Conservation (phyloP, 2,797 vertebrate species). For the Sebastolobus altivelis region DNA sequence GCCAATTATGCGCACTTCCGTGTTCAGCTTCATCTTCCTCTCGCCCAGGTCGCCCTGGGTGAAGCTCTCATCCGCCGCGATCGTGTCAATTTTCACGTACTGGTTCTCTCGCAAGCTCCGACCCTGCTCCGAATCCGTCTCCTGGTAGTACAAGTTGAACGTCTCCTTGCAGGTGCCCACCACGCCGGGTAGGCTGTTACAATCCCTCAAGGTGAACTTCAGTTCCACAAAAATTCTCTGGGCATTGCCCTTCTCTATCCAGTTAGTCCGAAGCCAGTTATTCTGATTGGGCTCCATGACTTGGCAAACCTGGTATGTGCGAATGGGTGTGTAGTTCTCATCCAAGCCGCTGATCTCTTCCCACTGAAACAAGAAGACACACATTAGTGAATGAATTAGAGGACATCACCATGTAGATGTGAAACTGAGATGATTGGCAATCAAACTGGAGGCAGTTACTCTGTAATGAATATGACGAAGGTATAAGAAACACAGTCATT, state of each 20-base stretch:
- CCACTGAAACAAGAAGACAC: slow-evolving; percentile 89
- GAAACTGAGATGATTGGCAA: slow-evolving; percentile 9
- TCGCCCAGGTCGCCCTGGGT: slow-evolving; percentile 99
- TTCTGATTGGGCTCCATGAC: slow-evolving; percentile 99
- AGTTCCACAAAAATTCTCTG: slow-evolving; percentile 99
- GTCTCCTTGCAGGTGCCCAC: slow-evolving; percentile 99
- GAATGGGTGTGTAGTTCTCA: slow-evolving; percentile 98
- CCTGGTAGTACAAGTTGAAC: slow-evolving; percentile 99
- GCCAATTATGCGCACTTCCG: slow-evolving; percentile 97
- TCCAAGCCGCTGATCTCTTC: slow-evolving; percentile 99
- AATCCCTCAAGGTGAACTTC: slow-evolving; percentile 99
- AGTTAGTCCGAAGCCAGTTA: slow-evolving; percentile 99
- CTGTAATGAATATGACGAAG: slow-evolving; percentile 15
- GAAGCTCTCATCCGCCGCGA: slow-evolving; percentile 99
- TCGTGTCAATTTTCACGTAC: slow-evolving; percentile 99
- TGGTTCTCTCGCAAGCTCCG: slow-evolving; percentile 97
- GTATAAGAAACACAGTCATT: slow-evolving; percentile 9
- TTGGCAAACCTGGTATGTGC: slow-evolving; percentile 99
- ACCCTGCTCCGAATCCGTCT: slow-evolving; percentile 97
- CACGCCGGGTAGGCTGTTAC: slow-evolving; percentile 99
- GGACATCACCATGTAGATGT: neutral
- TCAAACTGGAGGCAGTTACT: slow-evolving; percentile 4
- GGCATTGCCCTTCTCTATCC: slow-evolving; percentile 98
- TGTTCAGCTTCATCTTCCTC: slow-evolving; percentile 99
- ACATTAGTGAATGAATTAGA: slow-evolving; percentile 10